Evolutionary conservation across 2,888 invertebrate genomes (phyloP).

Genomic region (Polydrusus pterygomalis): DNA sequence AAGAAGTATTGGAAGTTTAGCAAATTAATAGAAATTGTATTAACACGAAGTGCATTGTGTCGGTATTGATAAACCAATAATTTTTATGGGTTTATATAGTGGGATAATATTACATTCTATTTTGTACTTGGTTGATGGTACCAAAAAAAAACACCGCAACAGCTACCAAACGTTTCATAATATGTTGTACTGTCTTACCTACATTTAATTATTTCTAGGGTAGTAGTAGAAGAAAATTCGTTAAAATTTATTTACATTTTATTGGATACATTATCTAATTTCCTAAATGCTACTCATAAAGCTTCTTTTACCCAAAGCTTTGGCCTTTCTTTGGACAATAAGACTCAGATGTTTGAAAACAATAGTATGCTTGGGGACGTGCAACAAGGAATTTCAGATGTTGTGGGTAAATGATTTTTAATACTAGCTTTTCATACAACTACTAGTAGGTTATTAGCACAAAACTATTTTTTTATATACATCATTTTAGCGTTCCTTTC

Average conservation of each 20-base stretch:
- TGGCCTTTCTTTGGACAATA: not conserved
- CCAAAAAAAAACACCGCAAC: too few relatives aligned
- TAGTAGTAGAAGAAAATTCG: slow-evolving; percentile 12
- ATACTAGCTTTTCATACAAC: too few relatives aligned
- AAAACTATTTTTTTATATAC: too few relatives aligned
- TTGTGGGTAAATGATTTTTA: slow-evolving; percentile 20
- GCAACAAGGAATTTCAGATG: slow-evolving; percentile 15
- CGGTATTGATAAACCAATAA: too few relatives aligned
- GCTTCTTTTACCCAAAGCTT: not conserved
- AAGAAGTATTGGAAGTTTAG: too few relatives aligned
- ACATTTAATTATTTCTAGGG: slow-evolving; percentile 10
- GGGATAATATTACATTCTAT: too few relatives aligned
- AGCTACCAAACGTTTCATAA: too few relatives aligned
- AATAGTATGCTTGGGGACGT: slow-evolving; percentile 29
- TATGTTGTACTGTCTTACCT: not conserved
- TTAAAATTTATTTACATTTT: slow-evolving; percentile 19
- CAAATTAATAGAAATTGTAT: not conserved
- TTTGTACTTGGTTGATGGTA: too few relatives aligned
- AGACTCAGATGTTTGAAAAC: not conserved
- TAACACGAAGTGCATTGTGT: not conserved
- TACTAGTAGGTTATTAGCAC: too few relatives aligned
- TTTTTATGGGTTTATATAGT: too few relatives aligned
- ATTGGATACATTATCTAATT: not conserved
- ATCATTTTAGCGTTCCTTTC: not conserved
- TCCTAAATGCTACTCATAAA: slow-evolving; percentile 20